Percentiles rank a stretch among this genome's conserved stretches.
phyloP scores from a whole-genome alignment of 2,888 invertebrate genomes.

The Eupsilia transversa region DNA sequence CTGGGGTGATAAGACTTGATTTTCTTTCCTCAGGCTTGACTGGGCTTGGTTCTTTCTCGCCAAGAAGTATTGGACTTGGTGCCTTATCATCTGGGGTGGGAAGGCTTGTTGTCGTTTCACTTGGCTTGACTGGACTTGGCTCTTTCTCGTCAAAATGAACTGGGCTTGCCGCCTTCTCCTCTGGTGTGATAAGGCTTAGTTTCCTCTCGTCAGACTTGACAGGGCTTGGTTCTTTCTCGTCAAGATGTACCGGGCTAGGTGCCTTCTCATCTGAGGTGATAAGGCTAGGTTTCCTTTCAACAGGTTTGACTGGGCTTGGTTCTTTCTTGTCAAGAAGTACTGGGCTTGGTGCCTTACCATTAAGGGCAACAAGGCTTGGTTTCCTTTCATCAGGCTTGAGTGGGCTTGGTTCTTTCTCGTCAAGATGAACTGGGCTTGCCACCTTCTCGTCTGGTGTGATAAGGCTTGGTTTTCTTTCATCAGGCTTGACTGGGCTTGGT shows the following conservation, averaged over 20 bases:
- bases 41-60: background rate
- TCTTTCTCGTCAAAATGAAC: fast-evolving
- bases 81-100: background rate
- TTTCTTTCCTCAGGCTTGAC: background rate
- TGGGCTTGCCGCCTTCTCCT: fast-evolving
- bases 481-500: background rate
- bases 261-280: background rate
- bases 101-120: no score
- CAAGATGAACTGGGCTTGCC: background rate
- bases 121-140: no score
- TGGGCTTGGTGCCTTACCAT: background rate
- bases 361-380: background rate
- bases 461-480: background rate
- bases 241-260: background rate
- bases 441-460: background rate
- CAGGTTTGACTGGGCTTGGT: background rate
- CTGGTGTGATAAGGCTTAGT: background rate
- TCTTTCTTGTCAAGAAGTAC: background rate
- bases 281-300: background rate
- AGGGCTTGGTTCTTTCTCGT: background rate
- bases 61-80: background rate
- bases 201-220: background rate
- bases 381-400: background rate
- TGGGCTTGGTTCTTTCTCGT: no score
- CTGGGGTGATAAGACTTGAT: background rate